Conservation (phyloP, 2,888 invertebrate genomes). For the Allophyes oxyacanthae region DNA sequence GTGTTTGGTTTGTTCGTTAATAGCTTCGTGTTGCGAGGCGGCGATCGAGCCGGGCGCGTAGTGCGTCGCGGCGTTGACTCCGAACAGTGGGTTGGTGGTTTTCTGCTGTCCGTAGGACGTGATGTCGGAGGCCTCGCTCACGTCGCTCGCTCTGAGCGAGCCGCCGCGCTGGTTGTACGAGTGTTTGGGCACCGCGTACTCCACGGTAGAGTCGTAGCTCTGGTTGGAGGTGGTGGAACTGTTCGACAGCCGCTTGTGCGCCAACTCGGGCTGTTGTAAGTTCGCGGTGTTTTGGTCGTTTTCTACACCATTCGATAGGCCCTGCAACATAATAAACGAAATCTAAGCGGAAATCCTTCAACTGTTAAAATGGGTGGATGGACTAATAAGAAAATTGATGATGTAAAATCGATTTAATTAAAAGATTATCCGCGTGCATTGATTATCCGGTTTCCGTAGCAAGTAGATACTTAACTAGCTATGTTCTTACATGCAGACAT, state of each 20-base stretch:
- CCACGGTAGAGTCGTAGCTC: conserved; percentile 83
- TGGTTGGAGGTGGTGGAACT: conserved; percentile 84
- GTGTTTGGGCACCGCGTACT: conserved; percentile 81
- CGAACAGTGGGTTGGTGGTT: conserved; percentile 83
- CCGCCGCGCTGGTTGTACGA: conserved; percentile 71
- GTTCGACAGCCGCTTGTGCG: conserved; percentile 83
- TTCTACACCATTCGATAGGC: conserved; percentile 85
- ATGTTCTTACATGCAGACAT: too few relatives aligned
- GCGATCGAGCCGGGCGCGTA: conserved; percentile 78
- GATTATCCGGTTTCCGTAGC: conserved; percentile 9
- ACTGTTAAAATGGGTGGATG: conserved; percentile 1
- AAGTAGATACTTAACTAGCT: conserved; percentile 2
- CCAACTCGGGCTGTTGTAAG: conserved; percentile 72
- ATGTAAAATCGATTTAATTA: conserved; percentile 24
- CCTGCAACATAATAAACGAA: conserved; percentile 72
- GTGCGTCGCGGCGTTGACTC: conserved; percentile 85
- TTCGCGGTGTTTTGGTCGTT: conserved; percentile 84
- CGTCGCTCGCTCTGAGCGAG: conserved; percentile 69
- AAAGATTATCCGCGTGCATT: conserved; percentile 5
- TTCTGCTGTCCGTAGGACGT: conserved; percentile 72
- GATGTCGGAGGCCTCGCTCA: conserved; percentile 70
- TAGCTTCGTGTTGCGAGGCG: conserved; percentile 58
- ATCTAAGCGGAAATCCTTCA: conserved; percentile 41
- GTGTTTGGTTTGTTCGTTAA: conserved; percentile 69
- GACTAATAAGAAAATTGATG: conserved; percentile 34